Evolutionary conservation across 2,113 vertebrate genomes (phyloP).

Genomic region (Papio anubis): DNA sequence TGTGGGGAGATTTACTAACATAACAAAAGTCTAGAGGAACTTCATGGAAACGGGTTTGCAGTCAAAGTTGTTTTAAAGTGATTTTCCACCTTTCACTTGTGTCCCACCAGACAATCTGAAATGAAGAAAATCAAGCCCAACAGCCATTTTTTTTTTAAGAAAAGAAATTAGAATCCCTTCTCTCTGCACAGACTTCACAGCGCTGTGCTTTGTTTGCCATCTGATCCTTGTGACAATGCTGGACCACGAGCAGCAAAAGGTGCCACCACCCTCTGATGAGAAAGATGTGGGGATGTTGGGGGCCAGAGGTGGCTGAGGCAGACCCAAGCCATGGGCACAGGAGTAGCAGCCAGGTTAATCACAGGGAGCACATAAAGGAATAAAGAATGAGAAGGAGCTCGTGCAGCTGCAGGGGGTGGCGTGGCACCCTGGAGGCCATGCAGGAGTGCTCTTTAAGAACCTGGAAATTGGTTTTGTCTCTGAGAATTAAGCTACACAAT

Average conservation of each 20-base stretch:
- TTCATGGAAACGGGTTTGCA: neutral
- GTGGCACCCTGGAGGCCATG: fast-evolving
- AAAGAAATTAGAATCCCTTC: neutral
- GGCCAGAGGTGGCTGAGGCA: fast-evolving
- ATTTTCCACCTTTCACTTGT: neutral
- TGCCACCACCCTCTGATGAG: neutral
- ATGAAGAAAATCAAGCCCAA: neutral
- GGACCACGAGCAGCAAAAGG: fast-evolving
- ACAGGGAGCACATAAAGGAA: too few relatives aligned
- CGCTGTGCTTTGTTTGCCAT: fast-evolving
- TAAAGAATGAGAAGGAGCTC: fast-evolving
- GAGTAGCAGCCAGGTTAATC: fast-evolving
- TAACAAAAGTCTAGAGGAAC: neutral
- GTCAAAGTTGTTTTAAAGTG: too few relatives aligned
- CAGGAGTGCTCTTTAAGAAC: fast-evolving
- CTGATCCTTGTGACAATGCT: fast-evolving
- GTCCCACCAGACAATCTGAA: neutral
- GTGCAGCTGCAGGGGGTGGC: fast-evolving
- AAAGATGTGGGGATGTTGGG: fast-evolving
- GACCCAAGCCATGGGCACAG: neutral
- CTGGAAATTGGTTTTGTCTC: neutral
- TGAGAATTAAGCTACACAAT: neutral
- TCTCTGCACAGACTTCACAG: neutral
- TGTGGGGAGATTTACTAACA: fast-evolving
- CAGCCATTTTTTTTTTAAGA: too few relatives aligned